phyloP scores from a whole-genome alignment of 2,113 vertebrate genomes.

The Phaetusa simplex region DNA sequence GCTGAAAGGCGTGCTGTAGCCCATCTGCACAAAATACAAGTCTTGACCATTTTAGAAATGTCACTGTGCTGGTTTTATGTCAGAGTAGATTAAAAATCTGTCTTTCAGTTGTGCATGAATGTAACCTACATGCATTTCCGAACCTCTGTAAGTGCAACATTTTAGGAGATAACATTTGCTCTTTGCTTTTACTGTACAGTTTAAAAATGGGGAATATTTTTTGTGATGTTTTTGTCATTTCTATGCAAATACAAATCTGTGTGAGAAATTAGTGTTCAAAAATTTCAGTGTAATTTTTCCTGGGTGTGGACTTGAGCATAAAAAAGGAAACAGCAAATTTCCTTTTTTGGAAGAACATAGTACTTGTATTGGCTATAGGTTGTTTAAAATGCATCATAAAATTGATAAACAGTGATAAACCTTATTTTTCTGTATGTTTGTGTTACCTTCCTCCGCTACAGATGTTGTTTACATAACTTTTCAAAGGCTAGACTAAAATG shows the following conservation, averaged over 20 bases:
- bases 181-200: neutral
- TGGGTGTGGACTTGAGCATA: constrained; percentile 11
- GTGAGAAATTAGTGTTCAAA: neutral
- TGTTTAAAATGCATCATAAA: neutral
- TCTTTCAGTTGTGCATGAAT: neutral
- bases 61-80: neutral
- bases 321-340: constrained; percentile 46
- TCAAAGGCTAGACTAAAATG: neutral
- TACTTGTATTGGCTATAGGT: neutral
- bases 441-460: neutral
- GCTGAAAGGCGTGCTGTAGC: neutral
- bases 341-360: constrained; percentile 9
- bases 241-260: neutral
- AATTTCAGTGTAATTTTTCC: constrained; percentile 17
- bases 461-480: neutral
- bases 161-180: neutral
- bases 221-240: neutral
- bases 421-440: neutral
- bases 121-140: neutral
- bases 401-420: neutral
- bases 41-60: neutral
- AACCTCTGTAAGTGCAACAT: neutral
- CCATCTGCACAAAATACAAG: neutral
- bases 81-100: neutral
- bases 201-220: neutral